A percentile compares a stretch with the other conserved stretches of the same genome.
Conservation (phyloP, 1,140 invertebrate genomes). For the Octopus sinensis region DNA sequence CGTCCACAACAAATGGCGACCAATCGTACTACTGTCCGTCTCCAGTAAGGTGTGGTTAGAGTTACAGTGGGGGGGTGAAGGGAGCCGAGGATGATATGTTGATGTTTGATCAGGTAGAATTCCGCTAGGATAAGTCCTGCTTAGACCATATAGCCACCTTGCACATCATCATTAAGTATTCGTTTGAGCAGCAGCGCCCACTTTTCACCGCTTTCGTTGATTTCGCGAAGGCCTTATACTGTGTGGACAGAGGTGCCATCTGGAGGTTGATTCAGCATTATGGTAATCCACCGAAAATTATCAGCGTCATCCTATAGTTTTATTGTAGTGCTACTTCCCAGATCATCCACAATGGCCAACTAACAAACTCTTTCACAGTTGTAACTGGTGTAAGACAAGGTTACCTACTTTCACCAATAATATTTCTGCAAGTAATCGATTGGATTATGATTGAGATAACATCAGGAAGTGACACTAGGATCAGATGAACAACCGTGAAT, state of each 20-base stretch:
- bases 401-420: too few species aligned
- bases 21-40: constrained; percentile 33
- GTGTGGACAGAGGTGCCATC: constrained; percentile 31
- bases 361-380: too few species aligned
- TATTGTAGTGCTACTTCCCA: constrained; percentile 25
- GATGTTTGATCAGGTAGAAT: constrained; percentile 20
- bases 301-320: constrained; percentile 25
- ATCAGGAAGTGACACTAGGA: too few species aligned
- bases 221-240: constrained; percentile 43
- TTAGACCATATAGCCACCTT: constrained; percentile 25
- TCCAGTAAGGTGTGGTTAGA: constrained; percentile 28
- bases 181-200: constrained; percentile 31
- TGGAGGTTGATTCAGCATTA: constrained; percentile 33
- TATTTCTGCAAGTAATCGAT: too few species aligned
- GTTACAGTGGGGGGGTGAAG: constrained; percentile 24
- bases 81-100: constrained; percentile 18
- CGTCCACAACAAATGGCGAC: constrained; percentile 34
- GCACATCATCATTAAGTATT: constrained; percentile 37
- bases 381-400: too few species aligned
- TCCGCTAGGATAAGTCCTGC: constrained; percentile 25
- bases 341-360: constrained; percentile 24
- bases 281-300: constrained; percentile 29
- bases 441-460: too few species aligned
- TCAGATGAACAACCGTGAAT: too few species aligned
- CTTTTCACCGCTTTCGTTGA: constrained; percentile 38